phyloP scores from a whole-genome alignment of 2,888 invertebrate species.

The Dendrolimus houi region DNA sequence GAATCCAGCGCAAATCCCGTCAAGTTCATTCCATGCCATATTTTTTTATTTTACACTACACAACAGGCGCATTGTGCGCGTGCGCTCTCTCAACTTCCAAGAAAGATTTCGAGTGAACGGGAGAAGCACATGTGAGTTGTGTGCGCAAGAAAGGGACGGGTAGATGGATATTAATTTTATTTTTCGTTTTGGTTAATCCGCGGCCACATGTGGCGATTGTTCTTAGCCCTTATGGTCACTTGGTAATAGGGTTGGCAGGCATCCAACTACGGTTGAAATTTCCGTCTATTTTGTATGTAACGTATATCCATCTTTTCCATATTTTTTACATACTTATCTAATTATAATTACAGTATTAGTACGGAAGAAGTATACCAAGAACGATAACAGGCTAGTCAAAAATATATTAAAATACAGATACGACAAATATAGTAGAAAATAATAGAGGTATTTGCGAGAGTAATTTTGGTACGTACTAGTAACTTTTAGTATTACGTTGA shows the following conservation, averaged over 20 bases:
- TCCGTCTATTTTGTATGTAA: no score
- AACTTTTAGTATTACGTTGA: no score
- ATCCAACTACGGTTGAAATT: neutral
- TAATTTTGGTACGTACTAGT: no score
- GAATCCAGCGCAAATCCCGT: neutral
- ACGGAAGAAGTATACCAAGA: no score
- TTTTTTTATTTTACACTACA: constrained; percentile 61
- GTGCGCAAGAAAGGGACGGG: constrained; percentile 27
- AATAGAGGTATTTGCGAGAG: no score
- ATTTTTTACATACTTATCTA: no score
- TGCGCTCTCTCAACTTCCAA: constrained; percentile 62
- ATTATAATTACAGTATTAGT: no score
- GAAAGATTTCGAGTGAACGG: constrained; percentile 58
- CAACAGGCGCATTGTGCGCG: constrained; percentile 72
- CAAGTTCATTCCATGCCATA: constrained; percentile 31
- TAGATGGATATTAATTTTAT: constrained; percentile 56
- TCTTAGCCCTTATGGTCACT: constrained; percentile 74
- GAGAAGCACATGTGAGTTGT: neutral
- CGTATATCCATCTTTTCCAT: no score
- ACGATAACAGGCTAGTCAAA: no score
- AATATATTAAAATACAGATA: no score
- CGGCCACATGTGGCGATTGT: constrained; percentile 74
- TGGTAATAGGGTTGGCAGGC: constrained; percentile 27
- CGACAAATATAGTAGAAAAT: no score
- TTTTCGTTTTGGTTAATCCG: constrained; percentile 70